Percentiles rank a stretch among this genome's conserved stretches.
Conservation (phyloP, 2,797 vertebrate genomes). For the Brachyalestes nurse region DNA sequence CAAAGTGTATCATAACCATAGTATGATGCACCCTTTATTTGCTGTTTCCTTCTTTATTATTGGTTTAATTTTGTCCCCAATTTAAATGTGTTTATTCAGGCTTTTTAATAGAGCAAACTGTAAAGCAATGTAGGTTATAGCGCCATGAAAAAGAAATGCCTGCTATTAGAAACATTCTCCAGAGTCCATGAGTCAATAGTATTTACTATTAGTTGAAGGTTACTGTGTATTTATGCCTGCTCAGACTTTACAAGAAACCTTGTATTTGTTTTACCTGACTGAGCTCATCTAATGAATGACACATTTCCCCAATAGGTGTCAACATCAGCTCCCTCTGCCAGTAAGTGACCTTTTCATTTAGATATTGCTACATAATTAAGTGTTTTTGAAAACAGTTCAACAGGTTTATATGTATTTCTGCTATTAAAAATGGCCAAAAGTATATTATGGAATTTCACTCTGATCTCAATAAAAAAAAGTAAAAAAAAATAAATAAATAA, state of each 20-base stretch:
- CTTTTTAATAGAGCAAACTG: too few species aligned
- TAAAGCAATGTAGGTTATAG: neutral
- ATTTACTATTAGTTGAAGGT: neutral
- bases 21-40: too few species aligned
- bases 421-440: too few species aligned
- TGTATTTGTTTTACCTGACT: neutral
- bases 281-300: neutral
- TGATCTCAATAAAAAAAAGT: too few species aligned
- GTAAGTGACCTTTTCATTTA: constrained; percentile 62
- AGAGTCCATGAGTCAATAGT: neutral
- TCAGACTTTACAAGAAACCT: neutral
- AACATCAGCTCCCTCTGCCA: constrained; percentile 66
- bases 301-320: constrained; percentile 61
- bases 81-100: too few species aligned
- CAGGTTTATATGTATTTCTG: neutral
- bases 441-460: neutral
- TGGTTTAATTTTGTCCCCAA: too few species aligned
- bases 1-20: too few species aligned
- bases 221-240: neutral
- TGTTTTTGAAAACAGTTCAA: too few species aligned
- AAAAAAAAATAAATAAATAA: too few species aligned
- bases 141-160: neutral
- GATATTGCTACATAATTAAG: neutral
- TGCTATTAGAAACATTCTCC: neutral
- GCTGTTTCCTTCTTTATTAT: too few species aligned